phyloP scores from a whole-genome alignment of 2,797 vertebrate genomes.

The Oryzias sinensis region DNA sequence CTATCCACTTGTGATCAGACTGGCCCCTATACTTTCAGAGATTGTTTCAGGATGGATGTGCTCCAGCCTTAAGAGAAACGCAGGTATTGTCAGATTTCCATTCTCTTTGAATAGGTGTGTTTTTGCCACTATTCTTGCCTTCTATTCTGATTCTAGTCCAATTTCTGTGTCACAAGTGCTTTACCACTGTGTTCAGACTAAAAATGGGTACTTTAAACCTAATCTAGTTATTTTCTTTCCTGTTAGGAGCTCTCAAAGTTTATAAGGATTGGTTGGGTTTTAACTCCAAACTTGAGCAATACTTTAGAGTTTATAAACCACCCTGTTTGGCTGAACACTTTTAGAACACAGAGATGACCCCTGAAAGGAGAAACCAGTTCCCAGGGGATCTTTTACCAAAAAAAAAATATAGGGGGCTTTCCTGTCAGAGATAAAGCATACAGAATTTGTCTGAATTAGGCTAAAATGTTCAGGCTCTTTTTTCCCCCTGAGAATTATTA shows the following conservation, averaged over 20 bases:
- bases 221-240: slow-evolving; percentile 17
- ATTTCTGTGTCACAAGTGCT: slow-evolving; percentile 41
- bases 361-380: slow-evolving; percentile 34
- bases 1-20: no score
- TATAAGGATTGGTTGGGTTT: slow-evolving; percentile 31
- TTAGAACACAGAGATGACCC: slow-evolving; percentile 35
- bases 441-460: slow-evolving; percentile 35
- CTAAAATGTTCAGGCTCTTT: slow-evolving; percentile 27
- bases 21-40: background rate
- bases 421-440: slow-evolving; percentile 14
- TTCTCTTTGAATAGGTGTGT: slow-evolving; percentile 48
- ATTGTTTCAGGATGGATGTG: slow-evolving; percentile 33
- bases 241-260: slow-evolving; percentile 17
- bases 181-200: slow-evolving; percentile 26
- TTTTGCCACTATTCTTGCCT: slow-evolving; percentile 50
- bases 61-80: slow-evolving; percentile 31
- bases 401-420: slow-evolving; percentile 49
- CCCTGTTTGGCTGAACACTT: slow-evolving; percentile 14
- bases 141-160: slow-evolving; percentile 42
- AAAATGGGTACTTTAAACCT: slow-evolving; percentile 8
- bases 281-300: slow-evolving; percentile 10
- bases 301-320: slow-evolving; percentile 43
- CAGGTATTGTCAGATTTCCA: slow-evolving; percentile 38
- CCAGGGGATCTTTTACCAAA: slow-evolving; percentile 37
- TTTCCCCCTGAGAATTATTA: slow-evolving; percentile 52